A percentile compares a stretch with the other conserved stretches of the same genome.
Evolutionary conservation across 2,888 invertebrate genomes (phyloP).

Genomic region (Drosophila gaucha): DNA sequence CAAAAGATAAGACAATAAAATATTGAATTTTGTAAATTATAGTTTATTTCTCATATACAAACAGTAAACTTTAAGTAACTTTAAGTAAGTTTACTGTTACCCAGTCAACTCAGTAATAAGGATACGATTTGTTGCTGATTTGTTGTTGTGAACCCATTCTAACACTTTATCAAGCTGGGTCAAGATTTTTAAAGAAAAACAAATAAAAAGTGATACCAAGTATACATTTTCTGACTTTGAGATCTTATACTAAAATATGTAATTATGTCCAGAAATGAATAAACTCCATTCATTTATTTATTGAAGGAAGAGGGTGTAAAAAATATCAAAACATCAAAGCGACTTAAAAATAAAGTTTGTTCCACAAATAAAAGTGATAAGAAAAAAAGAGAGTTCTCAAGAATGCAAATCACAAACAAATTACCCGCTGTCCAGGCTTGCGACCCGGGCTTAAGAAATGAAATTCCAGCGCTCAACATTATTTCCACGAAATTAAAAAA

Average conservation of each 20-base stretch:
- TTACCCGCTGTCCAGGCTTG: constrained; percentile 44
- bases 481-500: constrained; percentile 81
- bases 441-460: constrained; percentile 36
- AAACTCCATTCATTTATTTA: too few relatives aligned
- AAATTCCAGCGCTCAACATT: constrained; percentile 70
- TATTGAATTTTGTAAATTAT: too few relatives aligned
- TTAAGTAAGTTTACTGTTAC: too few relatives aligned
- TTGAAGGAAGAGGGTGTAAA: not conserved
- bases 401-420: constrained; percentile 66
- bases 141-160: too few relatives aligned
- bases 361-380: not conserved
- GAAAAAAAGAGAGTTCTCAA: constrained; percentile 1
- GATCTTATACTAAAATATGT: not conserved
- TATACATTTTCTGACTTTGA: not conserved
- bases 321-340: constrained; percentile 22
- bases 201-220: not conserved
- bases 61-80: too few relatives aligned
- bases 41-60: too few relatives aligned
- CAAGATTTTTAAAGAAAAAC: not conserved
- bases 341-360: not conserved
- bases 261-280: not conserved
- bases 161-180: not conserved
- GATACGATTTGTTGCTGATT: too few relatives aligned
- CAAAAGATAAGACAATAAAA: too few relatives aligned
- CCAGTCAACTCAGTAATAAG: too few relatives aligned